Conservation (phyloP, 2,113 vertebrate species). For the Ceyx margarethae region DNA sequence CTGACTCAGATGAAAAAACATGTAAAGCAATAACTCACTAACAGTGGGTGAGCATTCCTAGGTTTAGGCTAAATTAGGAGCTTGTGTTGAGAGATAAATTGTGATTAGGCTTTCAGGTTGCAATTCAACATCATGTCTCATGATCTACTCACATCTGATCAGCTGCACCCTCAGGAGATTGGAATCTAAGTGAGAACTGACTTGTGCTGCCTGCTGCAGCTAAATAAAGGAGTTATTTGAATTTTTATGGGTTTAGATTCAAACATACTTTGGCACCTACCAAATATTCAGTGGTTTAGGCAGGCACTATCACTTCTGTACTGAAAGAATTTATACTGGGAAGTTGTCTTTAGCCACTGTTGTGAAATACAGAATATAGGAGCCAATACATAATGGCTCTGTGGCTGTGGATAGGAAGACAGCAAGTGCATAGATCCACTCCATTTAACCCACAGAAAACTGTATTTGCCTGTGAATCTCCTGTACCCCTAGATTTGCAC, state of each 20-base stretch:
- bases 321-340: neutral
- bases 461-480: neutral
- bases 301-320: neutral
- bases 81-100: neutral
- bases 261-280: neutral
- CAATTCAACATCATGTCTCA: neutral
- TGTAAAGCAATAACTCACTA: neutral
- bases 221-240: neutral
- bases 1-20: neutral
- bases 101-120: neutral
- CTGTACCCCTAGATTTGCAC: neutral
- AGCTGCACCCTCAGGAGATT: neutral
- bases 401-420: neutral
- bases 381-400: neutral
- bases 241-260: neutral
- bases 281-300: neutral
- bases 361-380: neutral
- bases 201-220: neutral
- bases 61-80: neutral
- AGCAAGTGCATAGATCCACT: neutral
- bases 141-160: neutral
- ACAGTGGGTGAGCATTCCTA: neutral
- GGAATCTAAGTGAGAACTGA: neutral
- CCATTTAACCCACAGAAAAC: neutral
- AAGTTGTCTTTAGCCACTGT: neutral